phyloP scores from a whole-genome alignment of 37 sponge, comb jelly and placozoan genomes.

The Cladorhizidae sp. region DNA sequence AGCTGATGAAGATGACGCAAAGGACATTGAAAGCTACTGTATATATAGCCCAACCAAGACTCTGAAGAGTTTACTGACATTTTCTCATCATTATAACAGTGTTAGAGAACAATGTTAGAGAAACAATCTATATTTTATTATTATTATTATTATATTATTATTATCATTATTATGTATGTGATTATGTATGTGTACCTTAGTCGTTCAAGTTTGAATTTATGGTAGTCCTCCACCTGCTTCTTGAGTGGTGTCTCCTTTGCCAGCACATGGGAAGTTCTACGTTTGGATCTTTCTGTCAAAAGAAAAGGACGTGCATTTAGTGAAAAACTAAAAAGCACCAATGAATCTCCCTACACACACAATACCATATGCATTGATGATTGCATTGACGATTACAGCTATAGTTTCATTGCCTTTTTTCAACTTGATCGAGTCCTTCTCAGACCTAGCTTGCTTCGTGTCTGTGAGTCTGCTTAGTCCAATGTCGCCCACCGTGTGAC shows the following conservation, averaged over 20 bases:
- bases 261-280: constrained; percentile 3
- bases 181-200: constrained; percentile 36
- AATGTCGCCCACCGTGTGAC: constrained; percentile 12
- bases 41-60: background rate
- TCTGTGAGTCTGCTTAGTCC: background rate
- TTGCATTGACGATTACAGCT: too few species aligned
- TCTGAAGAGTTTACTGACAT: too few species aligned
- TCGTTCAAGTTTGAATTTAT: constrained; percentile 59
- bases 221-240: constrained; percentile 79
- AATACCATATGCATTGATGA: background rate
- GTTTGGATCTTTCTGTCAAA: background rate
- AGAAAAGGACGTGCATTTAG: background rate
- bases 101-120: background rate
- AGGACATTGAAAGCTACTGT: too few species aligned
- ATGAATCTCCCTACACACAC: background rate
- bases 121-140: background rate
- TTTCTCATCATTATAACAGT: too few species aligned
- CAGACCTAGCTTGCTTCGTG: too few species aligned
- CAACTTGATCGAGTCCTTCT: too few species aligned
- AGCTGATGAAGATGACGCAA: too few species aligned
- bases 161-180: too few species aligned
- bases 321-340: too few species aligned
- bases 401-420: too few species aligned
- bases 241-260: constrained; percentile 74
- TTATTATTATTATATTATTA: background rate